Percentiles rank a stretch among this genome's conserved stretches.
These are phyloP conservation scores for Abrostola tripartita DNA, from an alignment of 2,888 invertebrate species.

Conservation along the genomic window DNA sequence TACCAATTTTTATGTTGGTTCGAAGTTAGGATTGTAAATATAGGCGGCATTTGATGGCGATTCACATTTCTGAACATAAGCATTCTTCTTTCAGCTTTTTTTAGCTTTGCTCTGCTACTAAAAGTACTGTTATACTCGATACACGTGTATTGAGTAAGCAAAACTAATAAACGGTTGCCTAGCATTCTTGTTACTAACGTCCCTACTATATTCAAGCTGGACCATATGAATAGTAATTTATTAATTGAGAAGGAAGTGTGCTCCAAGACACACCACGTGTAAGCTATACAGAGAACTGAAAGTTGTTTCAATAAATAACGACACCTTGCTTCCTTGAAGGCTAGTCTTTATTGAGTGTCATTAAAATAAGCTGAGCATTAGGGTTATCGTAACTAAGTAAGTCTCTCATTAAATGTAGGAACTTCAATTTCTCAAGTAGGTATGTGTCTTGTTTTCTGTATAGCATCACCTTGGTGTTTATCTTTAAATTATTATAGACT, in stretches of 20 bases:
- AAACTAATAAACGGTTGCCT: too few species aligned
- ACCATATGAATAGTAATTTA: background rate
- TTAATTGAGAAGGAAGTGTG: background rate
- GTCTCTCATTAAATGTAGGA: too few species aligned
- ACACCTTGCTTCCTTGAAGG: background rate
- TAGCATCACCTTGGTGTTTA: too few species aligned
- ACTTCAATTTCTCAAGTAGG: too few species aligned
- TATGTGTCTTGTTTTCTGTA: too few species aligned
- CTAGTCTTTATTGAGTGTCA: background rate
- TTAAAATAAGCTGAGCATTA: background rate
- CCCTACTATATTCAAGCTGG: too few species aligned
- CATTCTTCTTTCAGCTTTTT: background rate
- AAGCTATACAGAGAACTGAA: background rate
- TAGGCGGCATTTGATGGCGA: background rate
- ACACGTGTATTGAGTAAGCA: too few species aligned
- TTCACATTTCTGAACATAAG: background rate
- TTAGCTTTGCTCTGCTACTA: too few species aligned
- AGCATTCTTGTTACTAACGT: too few species aligned
- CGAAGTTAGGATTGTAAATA: background rate
- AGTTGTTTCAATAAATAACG: background rate
- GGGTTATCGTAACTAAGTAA: background rate
- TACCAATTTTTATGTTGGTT: conserved; percentile 19
- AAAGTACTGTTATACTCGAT: too few species aligned
- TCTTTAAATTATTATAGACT: too few species aligned
- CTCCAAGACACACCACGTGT: background rate